Evolutionary conservation across 2,888 invertebrate species (phyloP), one percentile per base, ranked within the genome.

Genomic region (Parnassius orleans): DNA sequence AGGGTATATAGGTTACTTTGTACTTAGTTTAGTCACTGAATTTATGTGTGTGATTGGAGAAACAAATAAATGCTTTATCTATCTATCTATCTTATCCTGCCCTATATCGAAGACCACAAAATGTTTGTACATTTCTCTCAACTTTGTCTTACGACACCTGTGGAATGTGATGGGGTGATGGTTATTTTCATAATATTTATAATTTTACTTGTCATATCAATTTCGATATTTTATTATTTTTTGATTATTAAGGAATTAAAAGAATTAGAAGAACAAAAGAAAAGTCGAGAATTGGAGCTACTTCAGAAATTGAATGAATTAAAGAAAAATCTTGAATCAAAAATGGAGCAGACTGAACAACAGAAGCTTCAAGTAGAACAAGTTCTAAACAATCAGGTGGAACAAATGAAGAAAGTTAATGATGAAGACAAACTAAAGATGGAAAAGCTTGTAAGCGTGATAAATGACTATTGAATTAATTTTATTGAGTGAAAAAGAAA

Each of bases 331-430:
- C 80, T 86, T 60, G 84, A 75, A 75, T 84, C 83, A 47, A 81
- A 87, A 71, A 79, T 88, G 50, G 79, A 90, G 63, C 76, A 90
- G 54, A 89, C 87, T 44, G 86, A 92, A 66, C 82, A 85, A 58
- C 86, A 92, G 64, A 84, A 80, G 68, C 65, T 73, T 24, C 77
- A 80, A 63, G 76, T 85, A 3, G 82, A 90, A 66, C 75, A 83
- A 57, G 74, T 86, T 53, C 77, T 90, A 2, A 80, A 72, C 63
- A 72, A 75, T 50, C 84, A 88, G 68, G 76, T 85, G 67, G 83
- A 87, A 57, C 73, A 86, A 57, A 80, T 89, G 76, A 83, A 86
- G 66, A 87, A 86, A 72, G 72, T 85, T 9, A 84, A 77, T 65
- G 76, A 84, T 68, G 85, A 87, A 65, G 87, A 87, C 42, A 85